A percentile compares a stretch with the other conserved stretches of the same genome.
Conservation (phyloP, 2,797 vertebrate species). For the Orientallactaga sibirica region DNA sequence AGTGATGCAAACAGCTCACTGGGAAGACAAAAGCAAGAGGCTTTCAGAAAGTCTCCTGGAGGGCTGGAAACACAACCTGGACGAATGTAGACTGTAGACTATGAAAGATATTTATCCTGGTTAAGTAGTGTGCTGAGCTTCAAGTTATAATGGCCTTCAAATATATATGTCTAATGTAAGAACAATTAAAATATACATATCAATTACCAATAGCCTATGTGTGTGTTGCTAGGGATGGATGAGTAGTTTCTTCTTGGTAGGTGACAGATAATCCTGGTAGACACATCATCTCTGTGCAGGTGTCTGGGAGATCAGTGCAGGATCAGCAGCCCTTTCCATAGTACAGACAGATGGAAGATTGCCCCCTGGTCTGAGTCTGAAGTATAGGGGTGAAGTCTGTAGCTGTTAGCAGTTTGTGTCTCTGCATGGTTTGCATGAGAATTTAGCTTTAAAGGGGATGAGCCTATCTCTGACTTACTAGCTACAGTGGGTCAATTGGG, state of each 20-base stretch:
- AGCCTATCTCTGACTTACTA: constrained; percentile 13
- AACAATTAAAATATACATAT: background rate
- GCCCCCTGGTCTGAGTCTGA: constrained; percentile 38
- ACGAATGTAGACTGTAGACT: constrained; percentile 36
- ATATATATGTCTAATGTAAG: background rate
- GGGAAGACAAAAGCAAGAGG: constrained; percentile 52
- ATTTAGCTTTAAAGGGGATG: constrained; percentile 29
- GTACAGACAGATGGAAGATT: constrained; percentile 25
- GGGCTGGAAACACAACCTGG: background rate
- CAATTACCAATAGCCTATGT: background rate
- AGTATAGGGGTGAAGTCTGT: constrained; percentile 1
- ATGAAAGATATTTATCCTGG: constrained; percentile 41
- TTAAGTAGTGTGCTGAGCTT: constrained; percentile 23
- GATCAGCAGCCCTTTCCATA: constrained; percentile 47
- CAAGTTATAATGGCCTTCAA: background rate
- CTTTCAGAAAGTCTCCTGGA: constrained; percentile 2
- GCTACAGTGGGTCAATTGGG: background rate
- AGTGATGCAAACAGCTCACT: background rate
- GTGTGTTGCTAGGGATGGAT: background rate
- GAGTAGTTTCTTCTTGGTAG: constrained; percentile 10
- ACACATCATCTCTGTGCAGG: constrained; percentile 34
- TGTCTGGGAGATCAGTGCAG: constrained; percentile 16
- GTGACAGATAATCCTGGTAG: constrained; percentile 11
- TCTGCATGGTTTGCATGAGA: background rate
- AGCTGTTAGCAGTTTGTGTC: constrained; percentile 21